Conservation (phyloP, 1,140 invertebrate genomes). For the Coenobita brevimanus region DNA sequence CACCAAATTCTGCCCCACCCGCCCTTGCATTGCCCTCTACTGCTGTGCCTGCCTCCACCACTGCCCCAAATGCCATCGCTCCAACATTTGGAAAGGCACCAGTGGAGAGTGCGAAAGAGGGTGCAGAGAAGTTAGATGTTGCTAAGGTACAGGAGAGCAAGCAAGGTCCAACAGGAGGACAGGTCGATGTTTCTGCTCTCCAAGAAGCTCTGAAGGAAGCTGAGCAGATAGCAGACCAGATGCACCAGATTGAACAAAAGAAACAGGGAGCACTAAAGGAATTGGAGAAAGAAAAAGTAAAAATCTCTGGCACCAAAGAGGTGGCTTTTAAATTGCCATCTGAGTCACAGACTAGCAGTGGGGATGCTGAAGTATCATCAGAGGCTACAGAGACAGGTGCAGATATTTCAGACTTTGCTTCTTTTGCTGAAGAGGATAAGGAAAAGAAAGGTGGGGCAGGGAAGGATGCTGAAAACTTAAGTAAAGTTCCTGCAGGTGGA, state of each 20-base stretch:
- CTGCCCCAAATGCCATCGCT: background rate
- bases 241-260: background rate
- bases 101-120: background rate
- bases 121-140: background rate
- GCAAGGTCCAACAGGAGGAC: background rate
- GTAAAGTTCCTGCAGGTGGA: background rate
- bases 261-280: background rate
- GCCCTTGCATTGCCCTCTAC: background rate
- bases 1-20: background rate
- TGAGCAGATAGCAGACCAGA: background rate
- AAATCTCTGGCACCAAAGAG: background rate
- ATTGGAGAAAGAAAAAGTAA: background rate
- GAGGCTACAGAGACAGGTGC: slow-evolving; percentile 68
- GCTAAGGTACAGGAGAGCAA: no score
- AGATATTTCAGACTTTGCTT: slow-evolving; percentile 65
- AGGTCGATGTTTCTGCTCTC: slow-evolving; percentile 1
- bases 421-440: slow-evolving; percentile 62
- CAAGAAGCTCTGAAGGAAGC: background rate
- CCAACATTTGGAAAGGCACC: background rate
- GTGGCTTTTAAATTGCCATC: slow-evolving; percentile 33
- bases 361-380: slow-evolving; percentile 50
- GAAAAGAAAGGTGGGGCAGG: background rate
- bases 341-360: slow-evolving; percentile 9
- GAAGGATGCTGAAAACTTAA: background rate
- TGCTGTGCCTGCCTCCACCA: background rate